A percentile compares a stretch with the other conserved stretches of the same genome.
Evolutionary conservation across 2,797 vertebrate species (phyloP).

Genomic region (Clarias laeviceps): DNA sequence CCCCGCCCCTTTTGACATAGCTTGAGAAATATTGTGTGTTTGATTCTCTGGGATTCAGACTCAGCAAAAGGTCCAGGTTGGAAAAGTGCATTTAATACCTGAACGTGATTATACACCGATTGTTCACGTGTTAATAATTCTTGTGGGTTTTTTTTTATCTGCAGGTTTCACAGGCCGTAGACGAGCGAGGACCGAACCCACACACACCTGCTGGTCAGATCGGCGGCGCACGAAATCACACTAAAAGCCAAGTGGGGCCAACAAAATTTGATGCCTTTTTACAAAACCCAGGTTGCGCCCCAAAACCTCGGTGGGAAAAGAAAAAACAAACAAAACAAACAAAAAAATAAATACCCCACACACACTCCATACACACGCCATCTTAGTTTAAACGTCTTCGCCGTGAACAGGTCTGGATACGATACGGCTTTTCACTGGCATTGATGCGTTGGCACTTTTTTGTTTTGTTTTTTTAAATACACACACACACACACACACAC

Average conservation of each 20-base stretch:
- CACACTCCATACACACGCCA: not conserved
- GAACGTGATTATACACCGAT: not conserved
- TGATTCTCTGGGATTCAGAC: not conserved
- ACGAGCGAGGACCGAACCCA: constrained; percentile 76
- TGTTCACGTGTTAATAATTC: not conserved
- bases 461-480: not conserved
- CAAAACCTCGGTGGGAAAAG: constrained; percentile 38
- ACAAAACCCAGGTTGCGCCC: constrained; percentile 69
- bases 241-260: constrained; percentile 78
- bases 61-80: not conserved
- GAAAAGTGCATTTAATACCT: not conserved
- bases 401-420: not conserved
- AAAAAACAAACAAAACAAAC: not conserved
- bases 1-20: not conserved
- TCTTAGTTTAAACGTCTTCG: not conserved
- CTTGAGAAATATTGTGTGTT: too few species aligned
- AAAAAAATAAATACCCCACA: not conserved
- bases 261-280: constrained; percentile 82
- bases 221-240: constrained; percentile 84
- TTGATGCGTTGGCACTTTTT: not conserved
- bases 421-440: not conserved
- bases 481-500: not conserved
- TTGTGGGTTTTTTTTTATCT: constrained; percentile 19
- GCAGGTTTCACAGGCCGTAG: constrained; percentile 97
- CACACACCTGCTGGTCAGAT: constrained; percentile 79